Conservation (phyloP, 37 sponge, comb jelly and placozoan species). For the Geodia barretti region DNA sequence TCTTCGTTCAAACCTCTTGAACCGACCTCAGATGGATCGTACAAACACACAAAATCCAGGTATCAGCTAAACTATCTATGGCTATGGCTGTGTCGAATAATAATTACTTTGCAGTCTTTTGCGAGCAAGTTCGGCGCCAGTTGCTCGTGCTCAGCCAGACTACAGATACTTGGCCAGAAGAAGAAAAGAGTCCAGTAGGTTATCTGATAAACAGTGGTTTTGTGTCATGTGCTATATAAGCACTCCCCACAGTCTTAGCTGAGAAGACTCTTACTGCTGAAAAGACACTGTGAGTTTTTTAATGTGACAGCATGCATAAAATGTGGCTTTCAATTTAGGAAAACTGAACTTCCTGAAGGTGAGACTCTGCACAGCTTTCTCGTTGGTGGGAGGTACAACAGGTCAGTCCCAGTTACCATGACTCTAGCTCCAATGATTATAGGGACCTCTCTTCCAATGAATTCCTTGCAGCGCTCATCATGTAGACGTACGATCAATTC, state of each 20-base stretch:
- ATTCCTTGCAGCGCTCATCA: constrained; percentile 30
- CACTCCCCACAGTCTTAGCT: not conserved
- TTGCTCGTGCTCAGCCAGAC: not conserved
- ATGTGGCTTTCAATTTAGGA: constrained; percentile 2
- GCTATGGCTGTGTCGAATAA: too few relatives aligned
- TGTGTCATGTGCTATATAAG: not conserved
- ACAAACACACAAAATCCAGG: constrained; percentile 26
- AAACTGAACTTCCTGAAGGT: constrained; percentile 8
- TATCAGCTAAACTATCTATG: not conserved
- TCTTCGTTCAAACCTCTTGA: not conserved
- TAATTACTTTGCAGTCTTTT: not conserved
- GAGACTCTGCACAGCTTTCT: constrained; percentile 46
- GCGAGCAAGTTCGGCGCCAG: not conserved
- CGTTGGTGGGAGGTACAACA: constrained; percentile 62
- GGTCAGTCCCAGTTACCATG: constrained; percentile 15
- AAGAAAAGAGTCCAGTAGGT: constrained; percentile 33
- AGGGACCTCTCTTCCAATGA: not conserved
- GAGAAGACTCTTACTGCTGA: too few relatives aligned
- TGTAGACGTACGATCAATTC: constrained; percentile 33
- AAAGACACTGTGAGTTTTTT: not conserved
- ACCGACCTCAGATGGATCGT: constrained; percentile 17
- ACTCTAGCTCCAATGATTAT: not conserved
- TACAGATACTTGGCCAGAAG: constrained; percentile 17
- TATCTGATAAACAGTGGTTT: not conserved
- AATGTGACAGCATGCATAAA: not conserved